Evolutionary conservation across 2,113 vertebrate species (phyloP), one percentile per base, ranked within the genome.

Genomic region (Marmota monax): DNA sequence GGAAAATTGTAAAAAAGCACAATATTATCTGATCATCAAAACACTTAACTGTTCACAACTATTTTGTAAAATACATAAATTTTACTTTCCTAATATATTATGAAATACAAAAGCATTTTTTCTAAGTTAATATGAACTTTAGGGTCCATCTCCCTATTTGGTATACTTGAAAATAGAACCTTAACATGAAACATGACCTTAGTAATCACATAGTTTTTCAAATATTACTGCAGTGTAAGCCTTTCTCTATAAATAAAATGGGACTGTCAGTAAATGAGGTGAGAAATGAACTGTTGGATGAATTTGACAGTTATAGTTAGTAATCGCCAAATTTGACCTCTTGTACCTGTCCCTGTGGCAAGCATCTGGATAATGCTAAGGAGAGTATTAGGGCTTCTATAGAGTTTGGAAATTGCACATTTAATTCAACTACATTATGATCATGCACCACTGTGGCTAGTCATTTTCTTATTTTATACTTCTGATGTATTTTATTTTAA

Each of bases 201-300:
- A 89, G 58, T 92, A 84, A 80, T 92, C 27, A 88, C 84, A 25
- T 48, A 65, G 17, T 23, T 72, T 91, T 94, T 88, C 56, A 74
- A 84, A 53, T 82, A 56, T 79, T 74, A 32, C 58, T 58, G 22
- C 20, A 85, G 0, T n/a, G 6, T 42, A 22, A 94, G n/a, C 29
- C 51, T 67, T 58, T 72, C 23, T 37, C 48, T 13, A 80, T 7
- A 78, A 88, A 42, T 88, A 3, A 88, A 95, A 85, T 85, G 29
- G 39, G 23, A 85, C 79, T 53, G 11, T 80, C 29, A 82, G 1
- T 13, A 84, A 32, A 76, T 80, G 23, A 70, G 7, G 42, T 63
- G 8, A 72, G 14, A 85, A 17, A 12, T 88, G 37, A 86, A 73
- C 22, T 72, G 9, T 53, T 76, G 10, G 25, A 79, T 58, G 22